phyloP scores from a whole-genome alignment of 64 coral and sea anemone genomes.

The Dendronephthya gigantea region DNA sequence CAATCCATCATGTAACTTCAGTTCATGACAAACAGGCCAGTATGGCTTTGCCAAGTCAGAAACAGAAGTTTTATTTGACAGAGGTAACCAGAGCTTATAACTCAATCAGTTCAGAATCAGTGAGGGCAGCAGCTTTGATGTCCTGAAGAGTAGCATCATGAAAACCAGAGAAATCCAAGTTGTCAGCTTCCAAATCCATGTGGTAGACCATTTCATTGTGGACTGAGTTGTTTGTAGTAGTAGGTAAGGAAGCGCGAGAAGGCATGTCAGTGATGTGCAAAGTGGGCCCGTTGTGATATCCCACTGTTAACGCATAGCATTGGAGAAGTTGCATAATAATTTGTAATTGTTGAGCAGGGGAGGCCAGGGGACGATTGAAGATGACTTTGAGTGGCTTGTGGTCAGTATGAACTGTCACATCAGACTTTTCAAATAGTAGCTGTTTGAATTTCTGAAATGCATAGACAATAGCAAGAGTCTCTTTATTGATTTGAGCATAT shows the following conservation, averaged over 20 bases:
- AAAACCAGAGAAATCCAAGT: constrained; percentile 26
- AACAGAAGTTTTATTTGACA: constrained; percentile 34
- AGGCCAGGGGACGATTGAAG: constrained; percentile 40
- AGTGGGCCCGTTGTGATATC: constrained; percentile 37
- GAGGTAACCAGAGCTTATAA: constrained; percentile 16
- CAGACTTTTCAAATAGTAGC: constrained; percentile 30
- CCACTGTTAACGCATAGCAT: constrained; percentile 27
- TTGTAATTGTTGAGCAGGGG: constrained; percentile 26
- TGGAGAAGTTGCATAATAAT: constrained; percentile 41
- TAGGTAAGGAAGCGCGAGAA: constrained; percentile 33
- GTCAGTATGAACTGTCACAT: constrained; percentile 36
- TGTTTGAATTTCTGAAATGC: constrained; percentile 51
- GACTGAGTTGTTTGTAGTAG: constrained; percentile 2
- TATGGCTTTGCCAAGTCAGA: constrained; percentile 29
- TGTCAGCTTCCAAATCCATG: constrained; percentile 21
- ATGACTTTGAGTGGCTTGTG: constrained; percentile 43
- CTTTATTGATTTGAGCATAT: constrained; percentile 37
- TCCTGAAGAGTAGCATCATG: constrained; percentile 36
- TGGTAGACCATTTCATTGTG: constrained; percentile 40
- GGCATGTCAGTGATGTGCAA: constrained; percentile 31
- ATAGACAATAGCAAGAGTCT: constrained; percentile 40
- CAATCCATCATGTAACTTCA: constrained; percentile 44
- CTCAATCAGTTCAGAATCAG: constrained; percentile 39
- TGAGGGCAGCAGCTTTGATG: constrained; percentile 38
- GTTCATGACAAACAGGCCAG: constrained; percentile 47